These are phyloP conservation scores for Melanotaenia maccullochi DNA, from an alignment of 2,797 vertebrate genomes.

Conservation along the genomic window DNA sequence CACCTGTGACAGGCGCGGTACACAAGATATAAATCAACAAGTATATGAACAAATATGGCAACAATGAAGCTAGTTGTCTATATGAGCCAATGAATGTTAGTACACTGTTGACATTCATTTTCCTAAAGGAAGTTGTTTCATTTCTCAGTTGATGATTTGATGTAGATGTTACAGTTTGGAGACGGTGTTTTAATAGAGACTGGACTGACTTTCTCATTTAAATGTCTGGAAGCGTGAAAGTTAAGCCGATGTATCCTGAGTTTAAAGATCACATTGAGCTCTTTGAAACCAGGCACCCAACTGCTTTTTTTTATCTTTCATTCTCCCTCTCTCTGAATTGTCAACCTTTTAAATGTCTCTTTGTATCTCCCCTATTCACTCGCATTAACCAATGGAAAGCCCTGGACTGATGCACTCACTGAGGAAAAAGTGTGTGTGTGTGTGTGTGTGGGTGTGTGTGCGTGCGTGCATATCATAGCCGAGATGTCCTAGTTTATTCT, in stretches of 20 bases:
- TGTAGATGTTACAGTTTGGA: neutral
- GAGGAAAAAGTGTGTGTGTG: slow-evolving; percentile 15
- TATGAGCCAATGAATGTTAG: too few relatives aligned
- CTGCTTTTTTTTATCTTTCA: slow-evolving; percentile 23
- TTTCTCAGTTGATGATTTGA: too few relatives aligned
- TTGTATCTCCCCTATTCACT: slow-evolving; percentile 64
- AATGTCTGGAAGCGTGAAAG: slow-evolving; percentile 14
- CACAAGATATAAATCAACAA: too few relatives aligned
- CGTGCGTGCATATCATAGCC: neutral
- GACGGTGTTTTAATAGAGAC: neutral
- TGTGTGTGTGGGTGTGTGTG: neutral
- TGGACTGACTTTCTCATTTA: slow-evolving; percentile 2
- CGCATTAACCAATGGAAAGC: slow-evolving; percentile 41
- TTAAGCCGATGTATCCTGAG: slow-evolving; percentile 27
- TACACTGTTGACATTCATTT: too few relatives aligned
- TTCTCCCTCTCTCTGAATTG: slow-evolving; percentile 34
- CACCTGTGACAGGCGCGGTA: too few relatives aligned
- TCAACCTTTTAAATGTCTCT: slow-evolving; percentile 69
- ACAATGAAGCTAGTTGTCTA: too few relatives aligned
- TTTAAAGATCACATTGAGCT: slow-evolving; percentile 44
- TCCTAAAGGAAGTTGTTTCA: too few relatives aligned
- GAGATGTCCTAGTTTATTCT: slow-evolving; percentile 30
- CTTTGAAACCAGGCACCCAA: slow-evolving; percentile 48
- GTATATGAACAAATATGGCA: too few relatives aligned
- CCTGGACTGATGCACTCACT: slow-evolving; percentile 23